Base-by-base conservation (phyloP, 2,797 vertebrate species). In the Gambusia yucatana region DNA sequence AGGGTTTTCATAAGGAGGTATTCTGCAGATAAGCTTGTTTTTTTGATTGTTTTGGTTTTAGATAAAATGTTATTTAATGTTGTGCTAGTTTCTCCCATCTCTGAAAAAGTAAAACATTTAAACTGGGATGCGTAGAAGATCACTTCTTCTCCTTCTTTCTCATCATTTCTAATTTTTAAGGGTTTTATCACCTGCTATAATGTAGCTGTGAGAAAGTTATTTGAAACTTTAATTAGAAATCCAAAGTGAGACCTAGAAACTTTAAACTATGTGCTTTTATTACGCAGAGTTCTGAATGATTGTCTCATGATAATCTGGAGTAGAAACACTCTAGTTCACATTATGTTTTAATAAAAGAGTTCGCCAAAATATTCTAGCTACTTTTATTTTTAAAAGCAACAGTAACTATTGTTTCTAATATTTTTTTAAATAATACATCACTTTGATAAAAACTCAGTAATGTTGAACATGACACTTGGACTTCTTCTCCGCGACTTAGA, bases 121-220 rank as follows among this genome's bases (percentile, higher is more conserved):
- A 25, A 67, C 10, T 22, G 36, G 9, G 36, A 41, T 39, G 63
- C 36, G 41, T 9, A 25, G 36, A 41, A 25, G 36, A 67, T 25
- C 33, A 39, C 17, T 39, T 20, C 30, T 33, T 65, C 63, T 67
- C 39, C 17, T 39, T 11, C 22, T 44, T 3, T 44, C 8, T 44
- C 41, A 63, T 67, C 28, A 79, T 85, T 76, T 77, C 8, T n/a
- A 28, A 39, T 61, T 80, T 81, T 72, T 71, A 43, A 46, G 28
- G 67, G 46, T n/a, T 74, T 52, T 44, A 46, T 55, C 71, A 79
- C 50, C 65, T 55, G 28, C 52, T 41, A 74, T 43, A 25, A n/a
- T 41, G 63, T 41, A 41, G 44, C 17, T 6, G 17, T 52, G 20
- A 39, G 4, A 52, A 67, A n/a, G 36, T 73, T n/a, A 41, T 25